Conservation (phyloP, 1,140 invertebrate species). For the Arion vulgaris region DNA sequence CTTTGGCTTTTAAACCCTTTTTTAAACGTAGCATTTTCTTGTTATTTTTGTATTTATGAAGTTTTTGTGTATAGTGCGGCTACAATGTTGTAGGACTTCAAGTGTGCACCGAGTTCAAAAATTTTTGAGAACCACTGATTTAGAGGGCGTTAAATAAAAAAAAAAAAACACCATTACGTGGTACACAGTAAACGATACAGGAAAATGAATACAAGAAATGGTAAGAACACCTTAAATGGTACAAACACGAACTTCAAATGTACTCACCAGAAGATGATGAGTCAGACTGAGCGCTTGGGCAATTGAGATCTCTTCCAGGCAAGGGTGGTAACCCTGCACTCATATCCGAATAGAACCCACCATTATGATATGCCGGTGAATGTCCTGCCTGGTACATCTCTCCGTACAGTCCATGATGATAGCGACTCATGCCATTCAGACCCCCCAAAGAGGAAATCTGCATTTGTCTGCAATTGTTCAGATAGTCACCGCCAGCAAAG, state of each 20-base stretch:
- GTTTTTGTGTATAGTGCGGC: too few relatives aligned
- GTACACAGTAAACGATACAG: too few relatives aligned
- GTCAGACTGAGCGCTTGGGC: slow-evolving; percentile 62
- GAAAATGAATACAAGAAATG: too few relatives aligned
- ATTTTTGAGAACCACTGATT: too few relatives aligned
- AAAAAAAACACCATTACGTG: too few relatives aligned
- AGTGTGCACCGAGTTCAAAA: too few relatives aligned
- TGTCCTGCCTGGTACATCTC: slow-evolving; percentile 67
- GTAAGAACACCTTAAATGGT: too few relatives aligned
- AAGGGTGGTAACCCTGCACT: slow-evolving; percentile 61
- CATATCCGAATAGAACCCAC: slow-evolving; percentile 68
- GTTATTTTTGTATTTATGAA: too few relatives aligned
- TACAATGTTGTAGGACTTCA: too few relatives aligned
- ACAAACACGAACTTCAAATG: neutral
- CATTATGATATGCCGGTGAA: slow-evolving; percentile 63
- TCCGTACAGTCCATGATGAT: slow-evolving; percentile 66
- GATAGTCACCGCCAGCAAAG: slow-evolving; percentile 57
- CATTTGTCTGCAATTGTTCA: slow-evolving; percentile 68
- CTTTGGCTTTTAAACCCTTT: too few relatives aligned
- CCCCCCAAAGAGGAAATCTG: slow-evolving; percentile 64
- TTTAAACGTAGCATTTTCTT: too few relatives aligned
- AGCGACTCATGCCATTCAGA: slow-evolving; percentile 65
- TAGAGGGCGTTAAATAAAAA: too few relatives aligned
- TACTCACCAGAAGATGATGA: slow-evolving; percentile 64
- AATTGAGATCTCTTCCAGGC: slow-evolving; percentile 61